phyloP scores from a whole-genome alignment of 2,797 vertebrate species.

The Amblyraja radiata region DNA sequence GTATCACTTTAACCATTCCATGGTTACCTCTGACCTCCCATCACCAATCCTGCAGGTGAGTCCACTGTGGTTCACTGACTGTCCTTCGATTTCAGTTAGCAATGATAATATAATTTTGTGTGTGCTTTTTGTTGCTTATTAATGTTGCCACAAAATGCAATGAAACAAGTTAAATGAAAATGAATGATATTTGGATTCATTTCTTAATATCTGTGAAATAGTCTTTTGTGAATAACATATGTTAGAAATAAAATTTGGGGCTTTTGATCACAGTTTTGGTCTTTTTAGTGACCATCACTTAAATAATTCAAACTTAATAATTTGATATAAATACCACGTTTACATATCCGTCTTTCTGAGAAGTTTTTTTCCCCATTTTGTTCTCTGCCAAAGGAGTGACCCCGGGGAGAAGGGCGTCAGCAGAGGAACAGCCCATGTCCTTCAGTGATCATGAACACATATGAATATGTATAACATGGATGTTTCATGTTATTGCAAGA shows the following conservation, averaged over 20 bases:
- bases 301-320: neutral
- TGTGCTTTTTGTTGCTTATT: neutral
- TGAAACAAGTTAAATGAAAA: neutral
- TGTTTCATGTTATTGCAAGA: no score
- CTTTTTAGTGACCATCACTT: neutral
- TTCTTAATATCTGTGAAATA: neutral
- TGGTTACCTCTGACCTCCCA: constrained; percentile 94
- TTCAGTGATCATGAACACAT: no score
- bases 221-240: neutral
- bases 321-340: neutral
- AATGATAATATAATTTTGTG: neutral
- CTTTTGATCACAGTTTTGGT: neutral
- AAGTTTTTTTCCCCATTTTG: neutral
- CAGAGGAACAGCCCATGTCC: no score
- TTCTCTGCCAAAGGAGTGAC: no score
- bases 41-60: constrained; percentile 84
- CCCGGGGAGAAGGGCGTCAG: no score
- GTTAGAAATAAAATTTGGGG: neutral
- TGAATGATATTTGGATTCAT: neutral
- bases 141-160: neutral
- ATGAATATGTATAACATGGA: no score
- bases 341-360: no score
- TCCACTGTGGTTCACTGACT: neutral
- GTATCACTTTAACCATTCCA: constrained; percentile 95
- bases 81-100: neutral